Conservation (phyloP, 2,888 invertebrate species). For the Atherix ibis region DNA sequence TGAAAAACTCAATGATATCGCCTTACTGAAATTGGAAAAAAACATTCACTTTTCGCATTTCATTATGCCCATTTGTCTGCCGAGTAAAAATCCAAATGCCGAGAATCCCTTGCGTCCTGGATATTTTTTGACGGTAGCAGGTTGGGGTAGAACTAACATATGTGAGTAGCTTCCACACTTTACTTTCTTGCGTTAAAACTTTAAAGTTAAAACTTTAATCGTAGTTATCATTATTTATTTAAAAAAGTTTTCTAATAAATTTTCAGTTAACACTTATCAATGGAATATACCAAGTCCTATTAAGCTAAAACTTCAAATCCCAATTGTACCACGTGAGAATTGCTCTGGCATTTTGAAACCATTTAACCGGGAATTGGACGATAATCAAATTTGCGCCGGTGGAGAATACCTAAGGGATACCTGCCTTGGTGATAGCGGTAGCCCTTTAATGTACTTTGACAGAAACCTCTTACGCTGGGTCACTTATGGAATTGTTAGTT, state of each 20-base stretch:
- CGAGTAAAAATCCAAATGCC: constrained; percentile 19
- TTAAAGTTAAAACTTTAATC: background rate
- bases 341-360: constrained; percentile 38
- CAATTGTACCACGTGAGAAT: constrained; percentile 36
- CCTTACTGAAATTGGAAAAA: constrained; percentile 31
- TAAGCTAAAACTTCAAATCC: constrained; percentile 47
- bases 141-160: constrained; percentile 45
- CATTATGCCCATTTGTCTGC: constrained; percentile 43
- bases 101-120: constrained; percentile 30
- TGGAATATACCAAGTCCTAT: constrained; percentile 36
- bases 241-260: constrained; percentile 1
- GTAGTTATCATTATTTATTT: background rate
- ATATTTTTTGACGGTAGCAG: constrained; percentile 39
- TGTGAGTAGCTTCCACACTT: constrained; percentile 18
- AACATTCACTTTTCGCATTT: constrained; percentile 34
- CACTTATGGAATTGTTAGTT: constrained; percentile 48
- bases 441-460: constrained; percentile 49
- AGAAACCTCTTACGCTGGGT: constrained; percentile 37
- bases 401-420: constrained; percentile 51
- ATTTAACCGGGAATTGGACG: constrained; percentile 35
- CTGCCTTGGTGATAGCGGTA: constrained; percentile 53
- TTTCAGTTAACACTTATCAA: constrained; percentile 26
- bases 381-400: constrained; percentile 53
- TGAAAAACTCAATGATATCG: constrained; percentile 41
- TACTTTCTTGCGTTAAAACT: background rate